phyloP scores from a whole-genome alignment of 1,140 invertebrate genomes.

The Episyrphus balteatus region DNA sequence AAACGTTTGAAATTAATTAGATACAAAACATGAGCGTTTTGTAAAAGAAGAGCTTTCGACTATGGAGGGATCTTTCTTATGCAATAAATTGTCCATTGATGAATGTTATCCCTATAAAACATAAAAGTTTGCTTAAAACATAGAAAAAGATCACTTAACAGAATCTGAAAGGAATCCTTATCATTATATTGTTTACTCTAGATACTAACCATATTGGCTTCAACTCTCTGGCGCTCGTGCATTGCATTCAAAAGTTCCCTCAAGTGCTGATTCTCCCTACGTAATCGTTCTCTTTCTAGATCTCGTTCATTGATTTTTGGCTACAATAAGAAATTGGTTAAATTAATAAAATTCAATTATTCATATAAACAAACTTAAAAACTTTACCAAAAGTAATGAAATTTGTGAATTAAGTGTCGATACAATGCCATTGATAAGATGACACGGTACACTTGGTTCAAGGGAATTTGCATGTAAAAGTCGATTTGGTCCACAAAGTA shows the following conservation, averaged over 20 bases:
- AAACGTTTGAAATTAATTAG: too few species aligned
- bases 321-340: constrained; percentile 37
- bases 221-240: constrained; percentile 39
- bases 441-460: constrained; percentile 42
- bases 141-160: too few species aligned
- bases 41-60: too few species aligned
- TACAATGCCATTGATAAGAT: constrained; percentile 41
- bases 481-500: constrained; percentile 28
- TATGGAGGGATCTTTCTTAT: too few species aligned
- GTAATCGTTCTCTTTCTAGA: constrained; percentile 60
- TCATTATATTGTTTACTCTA: not conserved
- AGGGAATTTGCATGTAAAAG: constrained; percentile 27
- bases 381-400: constrained; percentile 48
- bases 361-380: constrained; percentile 14
- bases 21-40: too few species aligned
- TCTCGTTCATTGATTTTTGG: constrained; percentile 60
- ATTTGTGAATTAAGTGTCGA: constrained; percentile 44
- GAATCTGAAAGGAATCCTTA: too few species aligned
- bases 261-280: constrained; percentile 56
- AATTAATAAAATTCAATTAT: not conserved
- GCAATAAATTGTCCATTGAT: too few species aligned
- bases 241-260: constrained; percentile 60
- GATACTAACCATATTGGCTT: constrained; percentile 27
- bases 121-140: too few species aligned
- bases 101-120: too few species aligned